Base-by-base conservation (phyloP, 2,113 vertebrate species). In the Picathartes gymnocephalus region DNA sequence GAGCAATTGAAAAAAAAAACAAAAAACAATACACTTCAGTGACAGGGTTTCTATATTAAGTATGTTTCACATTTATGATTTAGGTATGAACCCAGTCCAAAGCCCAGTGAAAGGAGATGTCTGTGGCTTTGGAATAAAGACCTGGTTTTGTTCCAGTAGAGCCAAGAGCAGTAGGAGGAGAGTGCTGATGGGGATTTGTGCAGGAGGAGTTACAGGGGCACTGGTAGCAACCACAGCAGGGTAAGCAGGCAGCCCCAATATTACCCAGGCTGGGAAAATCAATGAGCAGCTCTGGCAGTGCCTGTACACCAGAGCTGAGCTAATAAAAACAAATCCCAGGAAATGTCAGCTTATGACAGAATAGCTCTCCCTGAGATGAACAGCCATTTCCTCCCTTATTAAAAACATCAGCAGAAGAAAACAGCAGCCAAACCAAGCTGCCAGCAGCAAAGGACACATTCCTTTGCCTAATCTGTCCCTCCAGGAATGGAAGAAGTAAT, bases 281-380 rank as follows among this genome's bases (percentile, higher is more conserved):
- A 92, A 77, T 86, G 91, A 91, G 70, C 28, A 82, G 56, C 50
- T 91, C 90, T 91, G 62, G 81, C 81, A 94, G 66, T 1, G 50
- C 68, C 71, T 62, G 39, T 78, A 95, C 39, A 72, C 84, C 91
- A 90, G 74, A 80, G 62, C 64, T 62, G 35, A 95, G 74, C 90
- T 95, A 95, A 92, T 95, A 97, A 95, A 97, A 96, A 93, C 81
- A 93, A 96, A 94, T 96, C 84, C 96, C 89, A 90, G 74, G 58
- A 91, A 96, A 95, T 58, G 90, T 89, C 84, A 91, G 70, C 42
- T 80, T 92, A 85, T 90, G 93, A 96, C 79, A 95, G 94, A 96
- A 90, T 19, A 71, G 62, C 62, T 88, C 82, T 96, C 62, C 54
- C 78, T 0, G 14, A 96, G 93, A 95, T 73, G 94, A 94, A 92